phyloP scores from a whole-genome alignment of 2,888 invertebrate species.

The Tipula confusa region DNA sequence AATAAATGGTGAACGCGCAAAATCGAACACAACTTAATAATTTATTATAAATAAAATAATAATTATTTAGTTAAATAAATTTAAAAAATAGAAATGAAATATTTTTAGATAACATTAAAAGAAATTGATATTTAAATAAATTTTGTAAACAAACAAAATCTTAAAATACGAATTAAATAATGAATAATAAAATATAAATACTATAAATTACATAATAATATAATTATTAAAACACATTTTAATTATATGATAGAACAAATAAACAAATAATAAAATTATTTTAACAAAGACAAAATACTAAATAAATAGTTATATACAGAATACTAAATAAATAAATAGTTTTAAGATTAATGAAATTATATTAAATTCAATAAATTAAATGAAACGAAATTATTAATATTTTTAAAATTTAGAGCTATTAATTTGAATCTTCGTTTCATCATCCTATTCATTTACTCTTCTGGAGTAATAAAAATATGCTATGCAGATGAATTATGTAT shows the following conservation, averaged over 20 bases:
- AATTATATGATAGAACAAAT: neutral
- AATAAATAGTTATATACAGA: neutral
- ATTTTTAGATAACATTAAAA: slow-evolving; percentile 25
- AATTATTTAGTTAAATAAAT: neutral
- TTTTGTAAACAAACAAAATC: neutral
- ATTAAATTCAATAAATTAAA: slow-evolving; percentile 3
- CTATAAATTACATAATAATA: neutral
- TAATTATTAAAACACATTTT: neutral
- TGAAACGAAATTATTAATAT: neutral
- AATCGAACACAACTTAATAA: neutral
- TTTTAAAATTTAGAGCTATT: too few species aligned
- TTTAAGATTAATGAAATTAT: neutral
- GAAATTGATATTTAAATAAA: neutral
- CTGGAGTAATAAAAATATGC: too few species aligned
- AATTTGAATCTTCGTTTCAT: too few species aligned
- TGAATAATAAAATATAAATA: neutral
- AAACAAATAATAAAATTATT: neutral
- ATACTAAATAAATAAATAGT: neutral
- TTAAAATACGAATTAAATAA: neutral
- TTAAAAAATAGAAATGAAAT: neutral
- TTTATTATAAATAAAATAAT: neutral
- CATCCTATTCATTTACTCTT: too few species aligned
- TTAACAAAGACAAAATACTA: neutral
- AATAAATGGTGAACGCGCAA: neutral
- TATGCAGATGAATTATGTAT: too few species aligned